phyloP scores from a whole-genome alignment of 2,113 vertebrate species.

The Lanius collurio region DNA sequence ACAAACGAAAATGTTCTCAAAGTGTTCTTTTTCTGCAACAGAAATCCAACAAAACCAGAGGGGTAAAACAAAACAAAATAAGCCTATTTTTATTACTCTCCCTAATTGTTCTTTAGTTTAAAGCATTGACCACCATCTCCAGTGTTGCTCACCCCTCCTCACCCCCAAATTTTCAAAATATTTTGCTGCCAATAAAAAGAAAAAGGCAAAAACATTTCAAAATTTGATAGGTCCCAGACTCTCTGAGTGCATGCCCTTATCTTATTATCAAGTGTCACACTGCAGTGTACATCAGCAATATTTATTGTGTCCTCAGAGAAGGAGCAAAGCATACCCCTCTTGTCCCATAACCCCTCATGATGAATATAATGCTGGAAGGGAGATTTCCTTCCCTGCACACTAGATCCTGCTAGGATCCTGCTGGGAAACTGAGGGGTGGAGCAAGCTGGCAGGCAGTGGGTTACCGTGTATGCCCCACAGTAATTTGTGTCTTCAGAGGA shows the following conservation, averaged over 20 bases:
- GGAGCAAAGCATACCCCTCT: neutral
- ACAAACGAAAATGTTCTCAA: neutral
- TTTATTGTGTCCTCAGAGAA: neutral
- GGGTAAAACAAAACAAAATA: neutral
- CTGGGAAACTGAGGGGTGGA: neutral
- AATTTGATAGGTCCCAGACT: neutral
- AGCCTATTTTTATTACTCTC: neutral
- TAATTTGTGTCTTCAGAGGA: constrained; percentile 74
- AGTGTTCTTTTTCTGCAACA: neutral
- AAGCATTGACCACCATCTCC: neutral
- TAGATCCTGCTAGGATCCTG: neutral
- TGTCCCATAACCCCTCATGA: neutral
- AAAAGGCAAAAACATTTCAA: neutral
- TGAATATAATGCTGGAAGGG: neutral
- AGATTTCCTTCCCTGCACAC: neutral
- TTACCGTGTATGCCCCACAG: constrained; percentile 79
- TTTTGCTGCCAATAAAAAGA: neutral
- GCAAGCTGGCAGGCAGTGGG: neutral
- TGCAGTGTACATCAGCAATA: neutral
- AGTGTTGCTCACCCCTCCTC: neutral
- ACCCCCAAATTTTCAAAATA: neutral
- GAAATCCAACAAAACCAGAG: neutral
- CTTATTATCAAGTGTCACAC: neutral
- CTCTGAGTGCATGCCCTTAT: neutral
- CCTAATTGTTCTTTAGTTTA: neutral